Evolutionary conservation across 2,888 invertebrate species (phyloP), one percentile per base, ranked within the genome.

Genomic region (Liopterus haemorrhoidalis): DNA sequence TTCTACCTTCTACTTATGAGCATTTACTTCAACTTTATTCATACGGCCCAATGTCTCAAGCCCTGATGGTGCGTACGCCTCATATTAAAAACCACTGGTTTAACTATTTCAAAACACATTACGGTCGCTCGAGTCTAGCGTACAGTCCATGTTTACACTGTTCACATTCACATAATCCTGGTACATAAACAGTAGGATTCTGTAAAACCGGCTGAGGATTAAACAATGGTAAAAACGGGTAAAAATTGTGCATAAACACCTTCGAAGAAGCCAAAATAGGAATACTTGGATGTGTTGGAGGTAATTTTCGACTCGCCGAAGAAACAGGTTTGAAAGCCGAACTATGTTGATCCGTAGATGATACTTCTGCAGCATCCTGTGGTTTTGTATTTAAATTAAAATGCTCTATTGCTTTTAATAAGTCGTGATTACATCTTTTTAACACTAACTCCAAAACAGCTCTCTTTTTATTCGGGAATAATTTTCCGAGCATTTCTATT

Each of bases 361-460:
- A 21, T 31, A 54, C 49, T 9, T 52, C 54, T 6, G 6, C 3
- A 4, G 35, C 5, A 5, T 6, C 45, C 14, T 5, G 41, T 25
- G 15, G 43, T 14, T 54, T 53, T 21, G 54, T 54, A 40, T 55
- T 62, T 19, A 61, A 41, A 52, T 79, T 78, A 60, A 91, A 89
- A 59, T 91, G 90, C 62, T 92, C 91, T 41, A 93, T 90, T 5
- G 92, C 88, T 56, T 87, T 87, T 9, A 93, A 75, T 35, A 95
- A 69, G 63, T 96, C 94, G 54, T 93, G 88, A 62, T 90, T 91
- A 65, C 94, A 94, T 22, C 92, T 80, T 53, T 91, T 85, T 31
- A 95, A 71, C n/a, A 94, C 90, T 54, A 94, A 70, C 63, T 95
- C 92, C 38, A 96, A 69, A 1, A 94, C 91, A 0, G 89, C 81